Percentiles rank a stretch among this genome's conserved stretches.
Conservation (phyloP, 2,888 invertebrate genomes). For the Brachypterus glaber region DNA sequence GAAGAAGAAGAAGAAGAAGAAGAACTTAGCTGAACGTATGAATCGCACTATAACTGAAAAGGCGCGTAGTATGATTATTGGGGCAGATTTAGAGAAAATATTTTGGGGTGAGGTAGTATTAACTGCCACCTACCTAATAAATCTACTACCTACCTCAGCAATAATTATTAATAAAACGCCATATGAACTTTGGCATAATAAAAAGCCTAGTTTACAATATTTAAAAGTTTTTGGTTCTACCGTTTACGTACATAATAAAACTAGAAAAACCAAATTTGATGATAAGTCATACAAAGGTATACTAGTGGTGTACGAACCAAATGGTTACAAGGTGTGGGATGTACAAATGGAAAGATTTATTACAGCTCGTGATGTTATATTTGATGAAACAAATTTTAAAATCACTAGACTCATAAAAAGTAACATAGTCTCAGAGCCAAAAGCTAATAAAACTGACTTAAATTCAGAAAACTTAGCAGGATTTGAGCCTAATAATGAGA, state of each 20-base stretch:
- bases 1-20: too few species aligned
- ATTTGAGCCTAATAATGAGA: too few species aligned
- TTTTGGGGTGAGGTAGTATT: background rate
- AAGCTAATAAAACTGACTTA: too few species aligned
- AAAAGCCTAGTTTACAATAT: background rate
- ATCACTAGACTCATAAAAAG: too few species aligned
- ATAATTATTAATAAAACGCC: background rate
- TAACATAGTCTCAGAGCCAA: too few species aligned
- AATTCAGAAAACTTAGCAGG: too few species aligned
- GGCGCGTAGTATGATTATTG: too few species aligned
- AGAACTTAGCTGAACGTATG: conserved; percentile 2
- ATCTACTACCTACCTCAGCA: background rate
- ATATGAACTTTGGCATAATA: background rate
- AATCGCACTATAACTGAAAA: background rate
- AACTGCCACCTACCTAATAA: background rate
- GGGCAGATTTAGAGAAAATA: background rate
- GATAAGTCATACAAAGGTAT: conserved; percentile 9
- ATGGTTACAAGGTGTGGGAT: too few species aligned
- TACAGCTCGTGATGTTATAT: too few species aligned
- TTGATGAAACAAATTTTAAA: too few species aligned
- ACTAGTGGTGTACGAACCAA: too few species aligned
- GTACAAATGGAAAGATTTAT: too few species aligned
- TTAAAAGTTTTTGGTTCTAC: background rate
- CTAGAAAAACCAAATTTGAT: conserved; percentile 8
- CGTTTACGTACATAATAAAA: conserved; percentile 11